Conservation (phyloP, 2,888 invertebrate species). For the Chalcis sispes region DNA sequence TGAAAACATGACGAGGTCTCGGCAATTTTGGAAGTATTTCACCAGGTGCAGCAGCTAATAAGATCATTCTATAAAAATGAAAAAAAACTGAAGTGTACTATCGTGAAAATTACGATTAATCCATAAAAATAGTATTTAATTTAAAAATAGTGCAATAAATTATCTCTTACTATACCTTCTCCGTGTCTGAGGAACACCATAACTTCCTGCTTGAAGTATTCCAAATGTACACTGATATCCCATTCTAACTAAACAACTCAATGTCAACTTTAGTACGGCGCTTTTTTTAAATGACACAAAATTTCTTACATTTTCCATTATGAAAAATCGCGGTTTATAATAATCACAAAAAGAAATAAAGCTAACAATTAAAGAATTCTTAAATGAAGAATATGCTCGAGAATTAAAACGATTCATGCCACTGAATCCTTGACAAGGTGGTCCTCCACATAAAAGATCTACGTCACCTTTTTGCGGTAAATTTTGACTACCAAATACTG, state of each 20-base stretch:
- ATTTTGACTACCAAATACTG: background rate
- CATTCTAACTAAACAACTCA: conserved; percentile 86
- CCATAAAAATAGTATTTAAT: background rate
- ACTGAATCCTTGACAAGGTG: conserved; percentile 92
- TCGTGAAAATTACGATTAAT: background rate
- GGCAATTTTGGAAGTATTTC: conserved; percentile 85
- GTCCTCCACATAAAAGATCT: conserved; percentile 90
- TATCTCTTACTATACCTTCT: conserved; percentile 78
- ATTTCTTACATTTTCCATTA: conserved; percentile 90
- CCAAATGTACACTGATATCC: conserved; percentile 93
- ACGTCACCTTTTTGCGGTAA: conserved; percentile 73
- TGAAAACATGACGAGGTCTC: conserved; percentile 87
- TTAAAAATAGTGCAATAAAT: background rate
- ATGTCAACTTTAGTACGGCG: conserved; percentile 87
- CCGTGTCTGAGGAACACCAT: conserved; percentile 89
- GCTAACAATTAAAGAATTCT: conserved; percentile 89
- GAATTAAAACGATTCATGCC: too few relatives aligned
- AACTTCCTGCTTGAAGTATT: conserved; percentile 89
- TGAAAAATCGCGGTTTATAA: conserved; percentile 88
- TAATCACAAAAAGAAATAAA: conserved; percentile 91
- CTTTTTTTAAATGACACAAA: conserved; percentile 86
- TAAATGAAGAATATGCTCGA: conserved; percentile 89
- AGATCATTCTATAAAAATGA: conserved; percentile 78
- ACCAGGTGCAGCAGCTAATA: conserved; percentile 89
- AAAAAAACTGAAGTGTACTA: conserved; percentile 15